Evolutionary conservation across 2,888 invertebrate species (phyloP), one percentile per base, ranked within the genome.

Genomic region (Amiota mariae): DNA sequence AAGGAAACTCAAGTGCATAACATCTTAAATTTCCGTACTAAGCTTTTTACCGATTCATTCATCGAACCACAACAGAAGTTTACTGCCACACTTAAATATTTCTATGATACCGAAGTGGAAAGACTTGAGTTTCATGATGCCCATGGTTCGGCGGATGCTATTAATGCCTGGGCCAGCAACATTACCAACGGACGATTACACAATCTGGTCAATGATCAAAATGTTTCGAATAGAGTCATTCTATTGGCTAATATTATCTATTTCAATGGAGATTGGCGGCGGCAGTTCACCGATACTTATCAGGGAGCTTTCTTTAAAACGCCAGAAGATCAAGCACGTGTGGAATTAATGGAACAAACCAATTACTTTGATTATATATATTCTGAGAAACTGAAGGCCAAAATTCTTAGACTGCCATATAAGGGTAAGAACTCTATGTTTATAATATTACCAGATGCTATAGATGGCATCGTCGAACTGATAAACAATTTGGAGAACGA

Each of bases 131-230:
- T 96, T 82, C 86, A 90, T 12, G 88, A 93, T 13, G 84, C 93
- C 0, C 87, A 85, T 0, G 87, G 88, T 4, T 91, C 94, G 0
- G 92, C 93, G 0, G 84, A 89, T 8, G 88, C 90, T 10, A 95
- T 98, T 75, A 98, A 98, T 85, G 82, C 90, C 0, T 98, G 97
- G 96, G 95, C 96, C 1, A 91, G 92, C 47, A 92, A 93, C 74
- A 90, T 94, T 11, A 98, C 98, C 0, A 91, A 93, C 10, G 94
- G 94, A 12, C 93, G 93, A 80, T 94, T 98, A 54, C 90, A 92
- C 11, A 91, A 94, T 81, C 87, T 95, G 70, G 92, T 95, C 8
- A 90, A 90, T 11, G 91, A 92, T 82, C 93, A 95, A 92, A 86
- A 80, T 75, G 85, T 95, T 0, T 84, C 91, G 46, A 91, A 92